Evolutionary conservation across 2,797 vertebrate species (phyloP).

Genomic region (Pseudomugil gertrudae): DNA sequence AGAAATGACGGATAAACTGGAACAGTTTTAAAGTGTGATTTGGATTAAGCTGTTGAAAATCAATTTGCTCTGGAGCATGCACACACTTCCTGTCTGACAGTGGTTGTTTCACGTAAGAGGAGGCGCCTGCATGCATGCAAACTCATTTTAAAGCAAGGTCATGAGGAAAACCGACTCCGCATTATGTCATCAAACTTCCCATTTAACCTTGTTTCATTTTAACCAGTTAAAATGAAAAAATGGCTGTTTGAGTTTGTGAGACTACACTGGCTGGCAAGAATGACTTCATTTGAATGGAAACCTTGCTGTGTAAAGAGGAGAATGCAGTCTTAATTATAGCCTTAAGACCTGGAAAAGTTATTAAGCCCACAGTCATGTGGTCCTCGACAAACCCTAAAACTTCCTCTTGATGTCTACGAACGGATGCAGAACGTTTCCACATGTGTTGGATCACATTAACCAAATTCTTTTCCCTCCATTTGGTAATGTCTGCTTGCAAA

Average conservation of each 20-base stretch:
- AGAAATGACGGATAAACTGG: conserved; percentile 16
- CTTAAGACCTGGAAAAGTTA: conserved; percentile 72
- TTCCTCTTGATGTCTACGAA: conserved; percentile 56
- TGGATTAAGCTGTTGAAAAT: conserved; percentile 50
- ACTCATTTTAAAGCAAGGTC: conserved; percentile 22
- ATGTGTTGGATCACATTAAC: conserved; percentile 62
- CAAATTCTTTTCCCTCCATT: conserved; percentile 60
- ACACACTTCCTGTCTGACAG: conserved; percentile 51
- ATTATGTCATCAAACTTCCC: conserved; percentile 33
- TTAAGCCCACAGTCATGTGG: conserved; percentile 72
- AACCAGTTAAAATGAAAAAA: conserved; percentile 43
- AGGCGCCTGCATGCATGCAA: conserved; percentile 9
- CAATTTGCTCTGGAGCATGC: conserved; percentile 38
- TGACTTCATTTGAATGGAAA: conserved; percentile 73
- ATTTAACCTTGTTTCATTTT: conserved; percentile 34
- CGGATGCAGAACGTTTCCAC: conserved; percentile 67
- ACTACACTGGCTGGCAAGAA: conserved; percentile 56
- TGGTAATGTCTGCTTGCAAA: conserved; percentile 65
- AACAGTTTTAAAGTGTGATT: conserved; percentile 48
- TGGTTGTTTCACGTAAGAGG: conserved; percentile 19
- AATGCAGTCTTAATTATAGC: conserved; percentile 64
- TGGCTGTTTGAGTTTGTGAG: conserved; percentile 48
- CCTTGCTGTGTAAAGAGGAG: conserved; percentile 36
- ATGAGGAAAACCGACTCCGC: conserved; percentile 17
- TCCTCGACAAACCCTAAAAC: conserved; percentile 51